Base-by-base conservation (phyloP, 2,113 vertebrate species). In the Podarcis cretensis region DNA sequence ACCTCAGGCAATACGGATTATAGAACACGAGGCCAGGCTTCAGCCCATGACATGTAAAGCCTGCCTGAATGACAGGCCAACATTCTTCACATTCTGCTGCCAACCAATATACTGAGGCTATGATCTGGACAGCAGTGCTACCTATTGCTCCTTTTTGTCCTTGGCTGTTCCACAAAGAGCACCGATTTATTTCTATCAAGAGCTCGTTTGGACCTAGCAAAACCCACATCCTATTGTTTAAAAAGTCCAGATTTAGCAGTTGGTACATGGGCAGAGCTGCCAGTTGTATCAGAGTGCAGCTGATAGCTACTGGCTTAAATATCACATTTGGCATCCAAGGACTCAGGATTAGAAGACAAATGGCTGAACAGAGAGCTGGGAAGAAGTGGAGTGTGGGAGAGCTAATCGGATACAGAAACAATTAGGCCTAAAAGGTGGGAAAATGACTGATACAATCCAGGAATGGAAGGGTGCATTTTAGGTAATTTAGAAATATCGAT, bases 101-200 rank as follows among this genome's bases (percentile, higher is more conserved):
- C 93, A 93, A 1, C 81, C 91, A 92, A 0, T 1, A 0, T 1
- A 8, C 8, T 75, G 84, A 77, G 82, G 88, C 8, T 20, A 18
- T 85, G 35, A 48, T 87, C 78, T 75, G 65, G 82, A 74, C 90
- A 1, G 23, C 7, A 86, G 79, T 10, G 73, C 65, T 0, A 1
- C 21, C 65, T 0, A 6, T 23, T 81, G 76, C 25, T 54, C 54
- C 84, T 83, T 90, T 82, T 82, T 89, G 8, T 40, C 65, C 79
- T 84, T 85, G 40, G 14, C 5, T 57, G 18, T 82, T 88, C 32
- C 40, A 65, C 48, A 85, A 18, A 86, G 86, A 71, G 81, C n/a
- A 57, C 35, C 74, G 43, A 76, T 91, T 88, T 86, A 27, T 86
- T 86, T 88, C 0, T 3, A 32, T 25, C 59, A 90, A 69, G 78